Base-by-base conservation (phyloP, 2,888 invertebrate species). In the Hemicrepidius hirtus region DNA sequence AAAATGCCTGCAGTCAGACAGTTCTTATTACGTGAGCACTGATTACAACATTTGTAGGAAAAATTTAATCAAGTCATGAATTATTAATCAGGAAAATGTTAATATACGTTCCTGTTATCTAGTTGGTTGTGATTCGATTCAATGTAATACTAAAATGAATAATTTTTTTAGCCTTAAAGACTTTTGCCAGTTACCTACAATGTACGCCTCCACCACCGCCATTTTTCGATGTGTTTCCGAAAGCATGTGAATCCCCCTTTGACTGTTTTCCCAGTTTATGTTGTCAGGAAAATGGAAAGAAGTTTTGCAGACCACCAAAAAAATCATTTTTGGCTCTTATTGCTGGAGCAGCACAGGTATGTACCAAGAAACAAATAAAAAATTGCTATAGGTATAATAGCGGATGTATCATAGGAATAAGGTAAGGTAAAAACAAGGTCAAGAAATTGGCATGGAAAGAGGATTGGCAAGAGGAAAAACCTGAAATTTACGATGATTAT, bases 261-360 rank as follows among this genome's bases (percentile, higher is more conserved):
- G 94, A 94, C 84, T 94, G 94, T 83, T 93, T 94, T 84, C 94
- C 94, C 6, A 94, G 94, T 85, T 87, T 94, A 71, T 94, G 94
- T 83, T 94, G 94, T 75, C 94, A 94, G 77, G 94, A 94, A 85
- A 90, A 91, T 49, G 92, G 92, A 3, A 89, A 90, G 79, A 91
- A 91, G 77, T 90, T 91, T 79, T 94, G 94, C 81, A 88, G 94
- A 53, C 93, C 94, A 6, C 93, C 94, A 35, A 92, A 91, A 82
- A 90, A 92, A 78, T 94, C 94, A 12, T 82, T 94, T 0, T 85
- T 94, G 20, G 89, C 92, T 0, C 83, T 93, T 67, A 87, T 94
- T 60, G 91, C 92, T 50, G 91, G 89, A 49, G 87, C 92, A 20
- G 88, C 89, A 62, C 89, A 90, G 87, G 92, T 91, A 86, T 74